Evolutionary conservation across 2,113 vertebrate species (phyloP), one percentile per base, ranked within the genome.

Genomic region (Toxotes chatareus): DNA sequence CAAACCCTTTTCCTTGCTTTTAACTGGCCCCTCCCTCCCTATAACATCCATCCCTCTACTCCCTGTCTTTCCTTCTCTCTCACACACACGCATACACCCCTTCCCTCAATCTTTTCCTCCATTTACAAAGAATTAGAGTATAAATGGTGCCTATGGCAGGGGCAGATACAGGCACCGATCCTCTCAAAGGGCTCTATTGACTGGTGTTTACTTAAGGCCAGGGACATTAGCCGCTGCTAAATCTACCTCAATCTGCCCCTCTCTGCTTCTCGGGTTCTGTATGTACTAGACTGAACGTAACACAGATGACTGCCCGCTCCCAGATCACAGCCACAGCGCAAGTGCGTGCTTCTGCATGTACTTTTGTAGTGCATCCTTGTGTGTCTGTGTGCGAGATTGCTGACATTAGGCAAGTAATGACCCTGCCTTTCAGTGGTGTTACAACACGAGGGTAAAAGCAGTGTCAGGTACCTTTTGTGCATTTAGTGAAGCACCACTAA

Each of bases 1-100:
- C 90, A 89, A 92, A 89, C 91, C 92, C 84, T 91, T 89, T 93
- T 86, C 89, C 88, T 84, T 73, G 83, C 88, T 91, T 92, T 89
- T 82, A 90, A 84, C 34, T 59, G 67, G 66, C 75, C 83, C 79
- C 72, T 76, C 81, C 82, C 84, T 53, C 64, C 42, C 80, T 70
- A 55, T 34, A 79, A 76, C 69, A 73, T 77, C 70, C 82, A 80
- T 77, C 62, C 66, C 46, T 34, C 47, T 31, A 38, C 56, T 21
- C 64, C 70, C 53, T 63, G 42, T 78, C 73, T 77, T 65, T 76
- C 60, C 49, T 31, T 64, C 69, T 64, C 27, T 71, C 69, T 56
- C 84, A 47, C 27, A 27, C 83, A 56, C 46, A 21, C 3, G 40
- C 60, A 66, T 19, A 40, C 69, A 83, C 42, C 69, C 70, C 14